Conservation (phyloP, 2,888 invertebrate species). For the Trimorus sp. region DNA sequence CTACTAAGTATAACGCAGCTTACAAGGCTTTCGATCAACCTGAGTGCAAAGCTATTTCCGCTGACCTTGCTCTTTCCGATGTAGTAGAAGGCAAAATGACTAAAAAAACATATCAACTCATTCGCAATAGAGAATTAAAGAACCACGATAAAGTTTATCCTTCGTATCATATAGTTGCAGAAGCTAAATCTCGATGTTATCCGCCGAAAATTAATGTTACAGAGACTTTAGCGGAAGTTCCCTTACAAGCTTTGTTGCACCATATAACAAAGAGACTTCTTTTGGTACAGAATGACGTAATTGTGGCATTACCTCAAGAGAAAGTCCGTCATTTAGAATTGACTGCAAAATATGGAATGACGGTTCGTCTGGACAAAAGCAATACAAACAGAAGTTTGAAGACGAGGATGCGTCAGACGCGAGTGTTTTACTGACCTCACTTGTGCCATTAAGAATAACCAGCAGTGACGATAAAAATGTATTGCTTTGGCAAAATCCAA, state of each 20-base stretch:
- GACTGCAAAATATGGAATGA: constrained; percentile 44
- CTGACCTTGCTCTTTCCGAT: constrained; percentile 40
- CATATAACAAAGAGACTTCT: constrained; percentile 38
- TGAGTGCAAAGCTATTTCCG: constrained; percentile 34
- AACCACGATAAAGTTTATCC: constrained; percentile 46
- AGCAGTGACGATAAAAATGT: constrained; percentile 26
- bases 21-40: constrained; percentile 10
- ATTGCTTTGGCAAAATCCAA: constrained; percentile 59
- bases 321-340: constrained; percentile 27
- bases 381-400: constrained; percentile 45
- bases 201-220: constrained; percentile 43
- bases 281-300: constrained; percentile 11
- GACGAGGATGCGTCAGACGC: constrained; percentile 37
- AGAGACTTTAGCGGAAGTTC: constrained; percentile 48
- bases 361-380: constrained; percentile 47
- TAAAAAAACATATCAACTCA: constrained; percentile 33
- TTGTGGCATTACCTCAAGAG: constrained; percentile 13
- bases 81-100: constrained; percentile 45
- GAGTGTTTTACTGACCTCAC: constrained; percentile 37
- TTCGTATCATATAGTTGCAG: constrained; percentile 47
- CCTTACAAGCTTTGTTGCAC: constrained; percentile 57
- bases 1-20: constrained; percentile 23
- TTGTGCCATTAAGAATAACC: constrained; percentile 42
- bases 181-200: constrained; percentile 55
- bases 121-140: constrained; percentile 43